phyloP scores from a whole-genome alignment of 2,797 vertebrate species.

The Etheostoma perlongum region DNA sequence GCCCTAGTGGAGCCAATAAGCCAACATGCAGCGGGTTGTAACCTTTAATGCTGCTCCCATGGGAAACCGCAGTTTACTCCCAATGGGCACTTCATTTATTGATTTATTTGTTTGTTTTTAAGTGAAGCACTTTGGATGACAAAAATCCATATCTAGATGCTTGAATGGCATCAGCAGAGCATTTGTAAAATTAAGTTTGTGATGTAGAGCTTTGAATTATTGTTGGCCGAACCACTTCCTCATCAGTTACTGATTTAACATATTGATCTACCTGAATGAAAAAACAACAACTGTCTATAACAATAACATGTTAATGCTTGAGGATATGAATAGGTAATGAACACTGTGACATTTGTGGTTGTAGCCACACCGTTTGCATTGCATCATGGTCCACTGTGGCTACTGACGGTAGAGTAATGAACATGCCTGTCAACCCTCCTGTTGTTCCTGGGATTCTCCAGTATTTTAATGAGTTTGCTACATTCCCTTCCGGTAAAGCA shows the following conservation, averaged over 20 bases:
- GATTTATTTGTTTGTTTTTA: not conserved
- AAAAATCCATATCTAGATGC: not conserved
- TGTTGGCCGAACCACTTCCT: not conserved
- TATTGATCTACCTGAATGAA: not conserved
- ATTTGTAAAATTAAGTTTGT: not conserved
- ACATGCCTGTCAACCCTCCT: not conserved
- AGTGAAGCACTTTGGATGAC: not conserved
- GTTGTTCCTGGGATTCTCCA: too few relatives aligned
- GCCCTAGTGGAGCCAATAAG: not conserved
- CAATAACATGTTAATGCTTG: not conserved
- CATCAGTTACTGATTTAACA: not conserved
- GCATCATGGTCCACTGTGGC: not conserved
- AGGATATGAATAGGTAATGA: slow-evolving; percentile 1
- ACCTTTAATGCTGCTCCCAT: not conserved
- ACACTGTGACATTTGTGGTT: not conserved
- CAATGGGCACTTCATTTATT: not conserved
- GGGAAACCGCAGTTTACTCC: not conserved
- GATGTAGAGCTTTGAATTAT: not conserved
- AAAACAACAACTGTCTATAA: not conserved
- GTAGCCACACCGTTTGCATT: not conserved
- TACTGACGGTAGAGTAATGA: not conserved
- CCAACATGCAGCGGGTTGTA: not conserved
- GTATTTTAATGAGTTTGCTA: too few relatives aligned
- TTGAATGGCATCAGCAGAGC: not conserved
- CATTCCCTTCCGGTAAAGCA: too few relatives aligned